Evolutionary conservation across 2,888 invertebrate species (phyloP), one percentile per base, ranked within the genome.

Genomic region (Metacarcinus magister): DNA sequence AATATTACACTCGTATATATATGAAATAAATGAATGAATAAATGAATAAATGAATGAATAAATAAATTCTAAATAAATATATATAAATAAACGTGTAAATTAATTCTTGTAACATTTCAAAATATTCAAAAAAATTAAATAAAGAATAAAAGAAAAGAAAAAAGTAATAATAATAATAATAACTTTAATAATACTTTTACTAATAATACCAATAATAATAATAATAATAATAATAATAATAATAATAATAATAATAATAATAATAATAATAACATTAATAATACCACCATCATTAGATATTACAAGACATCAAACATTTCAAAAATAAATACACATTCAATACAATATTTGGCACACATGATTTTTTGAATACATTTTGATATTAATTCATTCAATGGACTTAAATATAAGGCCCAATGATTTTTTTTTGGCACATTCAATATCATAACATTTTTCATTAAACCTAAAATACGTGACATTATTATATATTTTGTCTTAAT

Each of bases 211-310:
- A 13, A 32, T 2, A 10, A 82, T 13, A 82, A 7, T 7, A 39
- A 39, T 10, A 39, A 39, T 39, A 87, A 16, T 13, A 87, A 82
- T 28, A 82, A 28, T 82, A 82, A 82, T 82, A 82, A 39, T 39
- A 87, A 87, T 82, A 28, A 82, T 82, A 28, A 82, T 82, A 82
- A 82, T 82, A 82, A 32, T 87, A 87, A 32, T 87, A 87, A 39
- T 87, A 87, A 87, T 87, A 39, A 32, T 87, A 87, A 87, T 39
- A 87, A 87, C 39, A 39, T 39, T 87, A 87, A 87, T 87, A 39
- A 39, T 16, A 87, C 13, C 19, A 39, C 4, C 39, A 87, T 2
- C 19, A 87, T 39, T 39, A 39, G 0, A 87, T 32, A 32, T 87
- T 16, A 16, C 16, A 39, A 67, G 19, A 87, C 87, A 39, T 13